Base-by-base conservation (phyloP, 1,140 invertebrate genomes). In the Wiebesia pumilae region DNA sequence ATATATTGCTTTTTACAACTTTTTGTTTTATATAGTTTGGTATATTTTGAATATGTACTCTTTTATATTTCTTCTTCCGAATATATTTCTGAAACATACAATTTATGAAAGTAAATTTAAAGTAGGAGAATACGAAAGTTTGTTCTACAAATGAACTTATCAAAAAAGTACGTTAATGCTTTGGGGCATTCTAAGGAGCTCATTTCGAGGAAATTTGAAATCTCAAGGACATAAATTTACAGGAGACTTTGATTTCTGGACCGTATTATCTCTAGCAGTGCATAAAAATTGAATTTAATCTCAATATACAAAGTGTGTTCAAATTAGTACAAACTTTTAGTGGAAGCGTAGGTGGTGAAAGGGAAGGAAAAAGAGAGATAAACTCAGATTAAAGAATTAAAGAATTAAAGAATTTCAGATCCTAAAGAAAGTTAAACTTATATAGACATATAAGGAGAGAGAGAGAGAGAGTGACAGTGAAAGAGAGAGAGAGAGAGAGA, bases 261-360 rank as follows among this genome's bases (percentile, higher is more conserved):
- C 67, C 33, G 33, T 35, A 10, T 71, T 38, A 38, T 3, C 35
- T 71, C 67, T 71, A 3, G 3, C 16, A 35, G 14, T 51, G 47
- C 47, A 54, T 80, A 12, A 35, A 80, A 80, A 62, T 62, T 80
- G 51, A 80, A 80, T 80, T 62, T 62, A 16, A 80, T 80, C 51
- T 24, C 30, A 38, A 38, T 38, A 62, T 24, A 80, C 54, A 80
- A 58, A 79, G n/a, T 62, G 27, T 62, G 3, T 24, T 62, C 24
- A 62, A 27, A 62, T 62, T 62, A 62, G 10, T 4, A 24, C 58
- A 62, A 14, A 54, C 27, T 24, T 27, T 62, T 27, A 62, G 3
- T 62, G 58, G 27, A 62, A 19, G 3, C 19, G 10, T 58, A 58
- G 54, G 14, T 47, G 14, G 14, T 62, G 27, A 62, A 27, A 14